Evolutionary conservation across 2,113 vertebrate genomes (phyloP).

Genomic region (Xenopus borealis): DNA sequence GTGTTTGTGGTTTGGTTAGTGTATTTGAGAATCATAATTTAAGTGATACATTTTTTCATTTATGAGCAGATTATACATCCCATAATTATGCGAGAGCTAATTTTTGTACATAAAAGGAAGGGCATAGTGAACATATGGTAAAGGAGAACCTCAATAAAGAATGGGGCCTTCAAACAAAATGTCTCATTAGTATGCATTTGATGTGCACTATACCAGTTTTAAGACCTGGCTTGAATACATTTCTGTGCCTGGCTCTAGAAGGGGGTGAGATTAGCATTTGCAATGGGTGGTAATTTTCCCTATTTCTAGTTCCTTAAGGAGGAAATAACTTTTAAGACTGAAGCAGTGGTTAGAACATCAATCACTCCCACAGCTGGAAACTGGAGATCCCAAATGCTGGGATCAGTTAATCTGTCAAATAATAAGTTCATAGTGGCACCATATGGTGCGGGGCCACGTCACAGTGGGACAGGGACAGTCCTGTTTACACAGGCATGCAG

Average conservation of each 20-base stretch:
- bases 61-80: too few species aligned
- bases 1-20: too few species aligned
- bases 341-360: constrained; percentile 85
- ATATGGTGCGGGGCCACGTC: constrained; percentile 83
- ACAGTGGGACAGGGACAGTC: constrained; percentile 74
- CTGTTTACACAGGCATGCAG: constrained; percentile 89
- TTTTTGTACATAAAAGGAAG: constrained; percentile 66
- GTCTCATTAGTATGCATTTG: constrained; percentile 72
- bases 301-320: constrained; percentile 77
- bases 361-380: constrained; percentile 86
- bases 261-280: constrained; percentile 72
- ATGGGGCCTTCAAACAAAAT: constrained; percentile 68
- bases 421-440: constrained; percentile 96
- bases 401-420: constrained; percentile 90
- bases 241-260: constrained; percentile 65
- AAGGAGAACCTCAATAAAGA: constrained; percentile 65
- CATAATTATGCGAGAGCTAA: too few species aligned
- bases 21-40: too few species aligned
- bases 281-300: constrained; percentile 74
- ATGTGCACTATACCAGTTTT: constrained; percentile 70
- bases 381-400: constrained; percentile 70
- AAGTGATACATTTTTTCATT: too few species aligned
- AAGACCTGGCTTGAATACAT: constrained; percentile 73
- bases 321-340: constrained; percentile 82
- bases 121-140: constrained; percentile 70